Base-by-base conservation (phyloP, 2,113 vertebrate genomes). In the Sebastes fasciatus region DNA sequence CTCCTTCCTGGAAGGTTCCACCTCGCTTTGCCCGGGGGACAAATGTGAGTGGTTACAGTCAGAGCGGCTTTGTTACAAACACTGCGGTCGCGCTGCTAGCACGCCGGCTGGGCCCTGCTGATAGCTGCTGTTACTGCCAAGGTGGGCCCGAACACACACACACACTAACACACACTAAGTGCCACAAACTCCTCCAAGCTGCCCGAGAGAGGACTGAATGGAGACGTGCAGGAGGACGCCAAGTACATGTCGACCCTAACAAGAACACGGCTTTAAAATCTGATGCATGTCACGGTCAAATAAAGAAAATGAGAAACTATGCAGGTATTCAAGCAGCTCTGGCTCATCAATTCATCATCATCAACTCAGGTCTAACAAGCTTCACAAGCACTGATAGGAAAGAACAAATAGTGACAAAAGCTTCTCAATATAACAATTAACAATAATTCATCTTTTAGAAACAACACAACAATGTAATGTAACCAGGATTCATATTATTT, bases 101-200 rank as follows among this genome's bases (percentile, higher is more conserved):
- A 80, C 77, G 51, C 93, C 91, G 90, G 86, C 93, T 93, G 92
- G 88, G 82, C 77, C 88, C 89, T 71, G 81, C 92, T 89, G 92
- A 91, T 91, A 88, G 89, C 86, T 66, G 26, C 43, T 9, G 78
- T 71, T 70, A 78, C 83, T 91, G 91, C 92, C 89, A 94, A 92
- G 91, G 88, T 91, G 86, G 85, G 70, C 86, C 68, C 40, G 0
- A 52, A 81, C 69, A 83, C 77, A 86, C 83, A 92, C 82, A 66
- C 76, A 66, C 74, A 70, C 64, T 72, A 70, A 51, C 77, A 69
- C 74, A 82, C 75, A 67, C 65, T 17, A 23, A 52, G 80, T 58
- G 82, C 85, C 51, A 85, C 86, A 79, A 79, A 86, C 82, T 86
- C 87, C 80, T 87, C 83, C 79, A 74, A 82, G 84, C 87, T 80